These are phyloP conservation scores for Dolichoris vasculosae DNA, from an alignment of 1,140 invertebrate genomes.

Conservation along the genomic window DNA sequence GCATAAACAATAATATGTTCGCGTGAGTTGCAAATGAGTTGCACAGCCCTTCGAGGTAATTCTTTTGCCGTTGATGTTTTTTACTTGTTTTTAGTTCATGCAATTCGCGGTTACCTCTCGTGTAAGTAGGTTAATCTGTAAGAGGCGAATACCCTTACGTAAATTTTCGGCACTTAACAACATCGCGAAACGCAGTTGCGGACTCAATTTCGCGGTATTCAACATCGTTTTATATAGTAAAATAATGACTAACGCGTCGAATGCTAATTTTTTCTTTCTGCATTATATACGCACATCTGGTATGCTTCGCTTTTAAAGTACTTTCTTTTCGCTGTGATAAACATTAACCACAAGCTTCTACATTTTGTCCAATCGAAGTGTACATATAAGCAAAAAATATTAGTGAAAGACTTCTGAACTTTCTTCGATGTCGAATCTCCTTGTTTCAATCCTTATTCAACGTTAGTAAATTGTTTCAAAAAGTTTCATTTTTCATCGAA, in stretches of 20 bases:
- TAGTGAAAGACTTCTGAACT: not conserved
- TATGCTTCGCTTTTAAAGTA: constrained; percentile 38
- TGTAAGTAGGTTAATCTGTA: constrained; percentile 27
- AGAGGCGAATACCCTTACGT: not conserved
- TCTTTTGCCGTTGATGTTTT: not conserved
- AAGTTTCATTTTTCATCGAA: not conserved
- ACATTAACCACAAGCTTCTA: constrained; percentile 2
- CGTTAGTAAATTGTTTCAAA: not conserved
- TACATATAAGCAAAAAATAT: not conserved
- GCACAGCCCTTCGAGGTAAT: too few relatives aligned
- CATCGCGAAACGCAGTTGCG: not conserved
- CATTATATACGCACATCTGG: too few relatives aligned
- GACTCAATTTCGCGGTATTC: not conserved
- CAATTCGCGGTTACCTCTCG: not conserved
- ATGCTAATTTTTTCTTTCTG: not conserved
- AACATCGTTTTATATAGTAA: not conserved
- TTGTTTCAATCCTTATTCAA: not conserved
- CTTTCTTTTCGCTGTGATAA: constrained; percentile 22
- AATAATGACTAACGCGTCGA: not conserved
- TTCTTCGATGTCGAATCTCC: not conserved
- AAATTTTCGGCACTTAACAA: constrained; percentile 12
- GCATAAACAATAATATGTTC: too few relatives aligned
- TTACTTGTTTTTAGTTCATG: not conserved
- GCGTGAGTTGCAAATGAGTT: too few relatives aligned
- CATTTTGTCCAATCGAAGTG: not conserved